Conservation (phyloP, 23 tunicate species). For the Oikopleura vanhoeffeni region DNA sequence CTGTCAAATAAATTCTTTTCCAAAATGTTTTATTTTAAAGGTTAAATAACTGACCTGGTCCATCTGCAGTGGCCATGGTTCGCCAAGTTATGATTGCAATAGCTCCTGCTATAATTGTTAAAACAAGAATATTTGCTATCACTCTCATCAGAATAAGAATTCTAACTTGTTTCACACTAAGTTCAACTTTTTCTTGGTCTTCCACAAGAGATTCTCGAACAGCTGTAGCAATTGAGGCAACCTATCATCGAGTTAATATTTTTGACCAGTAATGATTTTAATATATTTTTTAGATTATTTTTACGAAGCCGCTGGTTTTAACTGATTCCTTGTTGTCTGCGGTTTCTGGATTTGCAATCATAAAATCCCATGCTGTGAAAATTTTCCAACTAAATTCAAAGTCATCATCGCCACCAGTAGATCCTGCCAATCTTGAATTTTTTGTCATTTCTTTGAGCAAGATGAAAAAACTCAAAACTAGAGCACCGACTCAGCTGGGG, state of each 20-base stretch:
- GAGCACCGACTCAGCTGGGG: too few relatives aligned
- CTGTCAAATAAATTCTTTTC: too few relatives aligned
- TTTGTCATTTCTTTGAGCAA: constrained; percentile 25
- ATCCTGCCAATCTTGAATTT: constrained; percentile 27
- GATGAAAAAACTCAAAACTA: not conserved
- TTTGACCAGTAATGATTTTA: too few relatives aligned
- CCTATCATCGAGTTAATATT: too few relatives aligned
- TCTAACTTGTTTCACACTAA: constrained; percentile 8
- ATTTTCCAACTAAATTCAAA: constrained; percentile 30
- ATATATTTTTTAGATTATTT: too few relatives aligned
- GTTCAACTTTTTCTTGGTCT: constrained; percentile 38
- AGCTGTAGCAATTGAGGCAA: not conserved
- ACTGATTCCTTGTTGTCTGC: constrained; percentile 48
- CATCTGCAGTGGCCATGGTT: too few relatives aligned
- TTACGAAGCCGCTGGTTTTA: constrained; percentile 33
- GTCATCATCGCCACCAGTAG: constrained; percentile 25
- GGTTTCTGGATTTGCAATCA: constrained; percentile 36
- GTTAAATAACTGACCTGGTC: too few relatives aligned
- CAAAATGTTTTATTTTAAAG: too few relatives aligned
- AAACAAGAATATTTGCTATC: constrained; percentile 33
- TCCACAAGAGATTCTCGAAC: constrained; percentile 37
- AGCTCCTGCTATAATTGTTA: constrained; percentile 29
- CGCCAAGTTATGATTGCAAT: not conserved
- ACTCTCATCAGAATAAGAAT: not conserved
- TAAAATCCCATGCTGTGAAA: constrained; percentile 42